Percentiles rank a stretch among this genome's conserved stretches.
phyloP scores from a whole-genome alignment of 2,888 invertebrate genomes.

The Neoascia interrupta region DNA sequence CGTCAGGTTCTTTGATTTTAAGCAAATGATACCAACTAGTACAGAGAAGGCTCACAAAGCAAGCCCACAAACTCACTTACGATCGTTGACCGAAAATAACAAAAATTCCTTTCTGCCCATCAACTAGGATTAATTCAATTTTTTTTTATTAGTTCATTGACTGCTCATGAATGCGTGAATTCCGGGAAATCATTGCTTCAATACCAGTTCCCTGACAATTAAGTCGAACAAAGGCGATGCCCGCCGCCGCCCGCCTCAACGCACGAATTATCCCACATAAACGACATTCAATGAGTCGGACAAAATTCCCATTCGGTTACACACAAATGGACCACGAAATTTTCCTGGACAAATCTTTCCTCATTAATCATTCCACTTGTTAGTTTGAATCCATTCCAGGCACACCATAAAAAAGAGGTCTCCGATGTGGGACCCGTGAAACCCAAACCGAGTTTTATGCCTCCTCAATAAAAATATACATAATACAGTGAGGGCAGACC shows the following conservation, averaged over 20 bases:
- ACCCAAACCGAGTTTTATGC: slow-evolving; percentile 59
- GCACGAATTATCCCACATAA: slow-evolving; percentile 46
- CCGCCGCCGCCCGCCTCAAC: slow-evolving; percentile 19
- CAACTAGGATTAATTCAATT: slow-evolving; percentile 35
- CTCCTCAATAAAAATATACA: slow-evolving; percentile 48
- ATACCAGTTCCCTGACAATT: slow-evolving; percentile 66
- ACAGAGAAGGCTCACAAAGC: too few relatives aligned
- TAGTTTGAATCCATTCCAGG: slow-evolving; percentile 35
- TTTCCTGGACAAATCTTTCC: slow-evolving; percentile 61
- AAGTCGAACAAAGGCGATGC: slow-evolving; percentile 53
- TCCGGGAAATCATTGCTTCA: slow-evolving; percentile 52
- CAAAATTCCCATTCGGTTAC: slow-evolving; percentile 41
- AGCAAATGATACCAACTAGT: too few relatives aligned
- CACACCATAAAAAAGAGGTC: slow-evolving; percentile 21
- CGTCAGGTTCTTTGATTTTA: too few relatives aligned
- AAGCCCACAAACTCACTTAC: too few relatives aligned
- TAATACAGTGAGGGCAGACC: not conserved
- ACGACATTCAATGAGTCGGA: slow-evolving; percentile 55
- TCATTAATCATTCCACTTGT: slow-evolving; percentile 66
- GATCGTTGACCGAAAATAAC: too few relatives aligned
- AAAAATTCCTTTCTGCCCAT: slow-evolving; percentile 11
- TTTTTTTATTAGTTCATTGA: slow-evolving; percentile 64
- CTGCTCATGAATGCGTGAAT: slow-evolving; percentile 43
- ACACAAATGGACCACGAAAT: slow-evolving; percentile 63
- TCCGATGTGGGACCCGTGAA: slow-evolving; percentile 34